Percentiles rank a stretch among this genome's conserved stretches.
Evolutionary conservation across 2,888 invertebrate genomes (phyloP).

Genomic region (Fissipunctia ypsillon): DNA sequence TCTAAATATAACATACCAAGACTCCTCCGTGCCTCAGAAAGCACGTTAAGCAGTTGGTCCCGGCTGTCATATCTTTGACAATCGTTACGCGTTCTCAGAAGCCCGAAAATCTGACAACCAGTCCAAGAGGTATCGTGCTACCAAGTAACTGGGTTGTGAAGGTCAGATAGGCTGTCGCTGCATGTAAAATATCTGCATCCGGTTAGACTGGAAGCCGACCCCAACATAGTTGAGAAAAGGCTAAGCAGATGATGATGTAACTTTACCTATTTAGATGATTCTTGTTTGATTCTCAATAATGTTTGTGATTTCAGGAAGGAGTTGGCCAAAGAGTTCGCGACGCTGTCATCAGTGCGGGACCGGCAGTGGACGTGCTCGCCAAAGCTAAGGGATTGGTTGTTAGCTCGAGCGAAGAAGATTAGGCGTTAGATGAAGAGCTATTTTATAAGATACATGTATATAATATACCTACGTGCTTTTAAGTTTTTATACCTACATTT

Average conservation of each 20-base stretch:
- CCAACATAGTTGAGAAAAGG: too few species aligned
- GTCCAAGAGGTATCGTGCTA: too few species aligned
- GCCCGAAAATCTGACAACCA: too few species aligned
- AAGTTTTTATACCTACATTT: background rate
- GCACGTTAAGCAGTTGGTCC: too few species aligned
- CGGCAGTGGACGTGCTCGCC: conserved; percentile 67
- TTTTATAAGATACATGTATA: background rate
- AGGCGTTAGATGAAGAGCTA: background rate
- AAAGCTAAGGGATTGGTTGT: conserved; percentile 57
- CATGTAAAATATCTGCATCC: too few species aligned
- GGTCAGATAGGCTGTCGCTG: too few species aligned
- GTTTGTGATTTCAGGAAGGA: conserved; percentile 66
- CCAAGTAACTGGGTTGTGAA: too few species aligned
- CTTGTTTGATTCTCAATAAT: background rate
- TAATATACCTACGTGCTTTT: background rate
- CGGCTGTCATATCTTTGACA: too few species aligned
- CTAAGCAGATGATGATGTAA: background rate
- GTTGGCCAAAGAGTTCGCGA: conserved; percentile 73
- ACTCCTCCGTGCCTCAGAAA: too few species aligned
- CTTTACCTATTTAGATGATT: background rate
- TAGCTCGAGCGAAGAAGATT: conserved; percentile 26
- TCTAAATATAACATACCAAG: too few species aligned
- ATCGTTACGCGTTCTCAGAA: too few species aligned
- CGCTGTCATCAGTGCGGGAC: conserved; percentile 70
- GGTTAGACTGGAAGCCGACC: too few species aligned